phyloP scores from a whole-genome alignment of 2,888 invertebrate species.

The Leucophenga montana region DNA sequence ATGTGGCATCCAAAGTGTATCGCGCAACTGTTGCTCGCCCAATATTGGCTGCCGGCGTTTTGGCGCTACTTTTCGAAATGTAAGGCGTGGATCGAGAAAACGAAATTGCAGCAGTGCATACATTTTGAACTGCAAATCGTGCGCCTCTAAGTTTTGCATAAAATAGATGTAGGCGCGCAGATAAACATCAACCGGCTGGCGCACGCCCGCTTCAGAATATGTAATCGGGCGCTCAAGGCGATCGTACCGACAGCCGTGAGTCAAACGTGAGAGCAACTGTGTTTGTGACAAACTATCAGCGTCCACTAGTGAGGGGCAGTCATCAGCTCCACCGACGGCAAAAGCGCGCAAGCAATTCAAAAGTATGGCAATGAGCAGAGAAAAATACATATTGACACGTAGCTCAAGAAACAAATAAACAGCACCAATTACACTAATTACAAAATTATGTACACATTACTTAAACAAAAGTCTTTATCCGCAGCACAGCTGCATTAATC shows the following conservation, averaged over 20 bases:
- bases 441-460: background rate
- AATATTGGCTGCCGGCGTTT: slow-evolving; percentile 79
- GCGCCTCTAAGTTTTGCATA: slow-evolving; percentile 87
- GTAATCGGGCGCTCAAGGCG: slow-evolving; percentile 79
- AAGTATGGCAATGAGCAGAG: slow-evolving; percentile 47
- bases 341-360: slow-evolving; percentile 39
- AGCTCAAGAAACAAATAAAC: background rate
- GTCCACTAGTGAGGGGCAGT: slow-evolving; percentile 75
- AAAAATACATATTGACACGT: slow-evolving; percentile 39
- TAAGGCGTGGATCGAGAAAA: slow-evolving; percentile 83
- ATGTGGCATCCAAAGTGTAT: slow-evolving; percentile 87
- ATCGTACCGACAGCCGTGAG: slow-evolving; percentile 85
- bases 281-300: slow-evolving; percentile 81
- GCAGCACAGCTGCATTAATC: background rate
- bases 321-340: slow-evolving; percentile 27
- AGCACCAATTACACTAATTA: background rate
- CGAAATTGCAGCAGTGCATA: slow-evolving; percentile 86
- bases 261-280: slow-evolving; percentile 81
- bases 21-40: slow-evolving; percentile 81
- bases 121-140: slow-evolving; percentile 88
- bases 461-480: background rate
- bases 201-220: slow-evolving; percentile 69
- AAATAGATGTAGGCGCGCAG: slow-evolving; percentile 87
- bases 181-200: slow-evolving; percentile 81
- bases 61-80: slow-evolving; percentile 80